Percentiles rank a stretch among this genome's conserved stretches.
Conservation (phyloP, 2,888 invertebrate genomes). For the Hirtodrosophila confusa region DNA sequence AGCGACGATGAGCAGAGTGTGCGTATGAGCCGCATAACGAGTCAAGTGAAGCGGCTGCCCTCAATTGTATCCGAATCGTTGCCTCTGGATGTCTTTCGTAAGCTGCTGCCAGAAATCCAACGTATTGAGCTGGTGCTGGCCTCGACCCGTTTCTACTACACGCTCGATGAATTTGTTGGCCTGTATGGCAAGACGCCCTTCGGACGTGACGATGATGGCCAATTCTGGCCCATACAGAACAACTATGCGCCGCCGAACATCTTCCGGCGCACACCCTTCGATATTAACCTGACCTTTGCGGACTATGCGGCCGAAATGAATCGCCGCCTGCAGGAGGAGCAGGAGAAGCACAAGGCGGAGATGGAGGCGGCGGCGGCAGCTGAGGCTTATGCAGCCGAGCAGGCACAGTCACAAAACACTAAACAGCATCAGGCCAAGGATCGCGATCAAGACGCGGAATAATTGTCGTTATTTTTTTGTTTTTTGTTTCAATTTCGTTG, state of each 20-base stretch:
- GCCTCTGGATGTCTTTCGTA: constrained; percentile 53
- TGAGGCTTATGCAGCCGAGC: constrained; percentile 5
- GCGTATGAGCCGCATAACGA: fast-evolving
- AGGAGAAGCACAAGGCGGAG: constrained; percentile 18
- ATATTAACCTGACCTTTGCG: constrained; percentile 80
- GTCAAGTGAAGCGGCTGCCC: background rate
- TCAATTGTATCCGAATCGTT: background rate
- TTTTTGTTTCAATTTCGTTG: background rate
- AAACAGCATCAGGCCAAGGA: background rate
- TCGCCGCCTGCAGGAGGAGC: constrained; percentile 31
- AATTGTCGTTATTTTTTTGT: background rate
- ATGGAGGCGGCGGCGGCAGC: constrained; percentile 34
- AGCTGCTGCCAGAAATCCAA: constrained; percentile 74
- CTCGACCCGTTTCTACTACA: constrained; percentile 70
- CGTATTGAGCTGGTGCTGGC: constrained; percentile 77
- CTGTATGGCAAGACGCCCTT: constrained; percentile 60
- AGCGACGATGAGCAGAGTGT: constrained; percentile 13
- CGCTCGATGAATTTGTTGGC: constrained; percentile 52
- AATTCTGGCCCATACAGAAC: constrained; percentile 77
- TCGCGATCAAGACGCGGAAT: background rate
- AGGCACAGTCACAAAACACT: background rate
- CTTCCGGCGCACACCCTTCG: constrained; percentile 74
- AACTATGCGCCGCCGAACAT: constrained; percentile 74
- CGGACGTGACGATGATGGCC: constrained; percentile 67
- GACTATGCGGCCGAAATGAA: constrained; percentile 65